Base-by-base conservation (phyloP, 2,888 invertebrate species). In the Drosophila birchii region DNA sequence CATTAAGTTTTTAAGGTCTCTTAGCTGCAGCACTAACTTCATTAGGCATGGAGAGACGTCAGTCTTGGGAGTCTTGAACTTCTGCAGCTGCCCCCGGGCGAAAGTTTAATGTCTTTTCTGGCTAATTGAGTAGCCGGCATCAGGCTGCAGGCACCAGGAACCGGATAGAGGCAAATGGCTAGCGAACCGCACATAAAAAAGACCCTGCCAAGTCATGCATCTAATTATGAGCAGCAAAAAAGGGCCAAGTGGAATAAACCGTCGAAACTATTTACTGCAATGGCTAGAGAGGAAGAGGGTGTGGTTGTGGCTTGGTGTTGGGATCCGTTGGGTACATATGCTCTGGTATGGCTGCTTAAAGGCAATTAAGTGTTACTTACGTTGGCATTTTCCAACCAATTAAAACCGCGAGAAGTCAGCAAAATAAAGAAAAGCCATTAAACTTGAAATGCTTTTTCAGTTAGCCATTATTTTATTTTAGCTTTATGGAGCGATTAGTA, bases 51-150 rank as follows among this genome's bases (percentile, higher is more conserved):
- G 59, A 62, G 73, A 44, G 58, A 47, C 64, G 68, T 66, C 36
- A 23, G 36, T 53, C 36, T 53, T 36, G 34, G 75, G 72, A 70
- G 70, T 70, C 70, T 75, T 69, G 79, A 78, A 78, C 74, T 67
- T 56, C 62, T 71, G 55, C 38, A 45, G 67, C 66, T 67, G 78
- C 51, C 67, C 66, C 49, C 47, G 60, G 79, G 77, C 83, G 76
- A 83, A 84, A 86, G 79, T 81, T 85, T 85, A 81, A 85, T 85
- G 83, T 80, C 79, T 85, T 85, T 85, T 85, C 86, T 73, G 84
- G 86, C 85, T 86, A 85, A 85, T 85, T 85, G 86, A 85, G 82
- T 84, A 69, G 79, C 81, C 41, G 59, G 54, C 59, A 60, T 75
- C 61, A 18, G 36, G 59, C 59, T 53, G 73, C 58, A 26, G 32